Percentiles rank a stretch among this genome's conserved stretches.
Evolutionary conservation across 1,140 invertebrate species (phyloP).

Genomic region (Drosophila kurseongensis): DNA sequence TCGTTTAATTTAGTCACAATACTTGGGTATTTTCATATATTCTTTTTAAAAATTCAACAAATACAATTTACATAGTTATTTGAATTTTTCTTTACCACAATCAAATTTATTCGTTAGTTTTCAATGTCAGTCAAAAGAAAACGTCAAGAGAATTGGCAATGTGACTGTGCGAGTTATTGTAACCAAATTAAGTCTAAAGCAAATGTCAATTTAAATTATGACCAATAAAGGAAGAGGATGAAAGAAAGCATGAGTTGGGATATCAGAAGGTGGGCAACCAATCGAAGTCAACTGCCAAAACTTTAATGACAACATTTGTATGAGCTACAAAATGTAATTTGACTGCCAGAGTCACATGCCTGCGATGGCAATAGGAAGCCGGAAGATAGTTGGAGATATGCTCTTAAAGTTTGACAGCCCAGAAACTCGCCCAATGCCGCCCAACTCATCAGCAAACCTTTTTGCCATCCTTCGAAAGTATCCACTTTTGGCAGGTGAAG

Average conservation of each 20-base stretch:
- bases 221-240: conserved; percentile 20
- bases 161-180: conserved; percentile 2
- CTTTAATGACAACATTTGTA: conserved; percentile 70
- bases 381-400: conserved; percentile 12
- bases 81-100: conserved; percentile 8
- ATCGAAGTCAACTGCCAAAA: conserved; percentile 68
- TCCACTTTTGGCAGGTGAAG: conserved; percentile 52
- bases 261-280: conserved; percentile 1
- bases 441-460: conserved; percentile 37
- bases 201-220: conserved; percentile 74
- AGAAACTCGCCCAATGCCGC: conserved; percentile 12
- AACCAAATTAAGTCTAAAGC: conserved; percentile 50
- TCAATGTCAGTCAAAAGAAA: conserved; percentile 9
- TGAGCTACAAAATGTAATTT: conserved; percentile 71
- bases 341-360: conserved; percentile 31
- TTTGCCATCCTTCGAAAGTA: conserved; percentile 37
- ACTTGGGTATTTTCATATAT: background rate
- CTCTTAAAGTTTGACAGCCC: conserved; percentile 37
- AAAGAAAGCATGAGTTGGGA: background rate
- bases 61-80: conserved; percentile 25
- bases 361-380: conserved; percentile 3
- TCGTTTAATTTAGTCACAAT: background rate
- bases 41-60: conserved; percentile 7
- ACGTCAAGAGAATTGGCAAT: conserved; percentile 15
- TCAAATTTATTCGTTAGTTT: conserved; percentile 13